These are phyloP conservation scores for Graptemys geographica DNA, from an alignment of 2,797 vertebrate species.

Conservation along the genomic window DNA sequence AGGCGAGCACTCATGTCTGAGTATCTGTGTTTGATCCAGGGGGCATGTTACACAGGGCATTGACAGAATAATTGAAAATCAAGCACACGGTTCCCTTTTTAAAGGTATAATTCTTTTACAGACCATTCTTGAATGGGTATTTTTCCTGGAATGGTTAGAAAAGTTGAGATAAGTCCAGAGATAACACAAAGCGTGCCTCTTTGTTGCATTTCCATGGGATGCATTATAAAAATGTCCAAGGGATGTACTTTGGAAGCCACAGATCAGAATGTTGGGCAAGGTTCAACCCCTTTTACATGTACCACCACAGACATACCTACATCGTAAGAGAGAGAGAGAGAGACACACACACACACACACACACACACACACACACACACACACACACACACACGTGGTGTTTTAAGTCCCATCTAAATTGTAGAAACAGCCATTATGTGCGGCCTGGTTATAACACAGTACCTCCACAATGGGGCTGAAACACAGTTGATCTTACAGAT, in stretches of 20 bases:
- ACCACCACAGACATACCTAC: fast-evolving
- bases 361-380: too few relatives aligned
- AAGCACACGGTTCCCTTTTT: conserved; percentile 2
- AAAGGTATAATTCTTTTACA: conserved; percentile 6
- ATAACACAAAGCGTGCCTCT: not conserved
- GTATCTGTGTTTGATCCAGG: conserved; percentile 49
- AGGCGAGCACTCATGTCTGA: not conserved
- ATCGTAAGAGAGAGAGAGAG: too few relatives aligned
- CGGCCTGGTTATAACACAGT: fast-evolving
- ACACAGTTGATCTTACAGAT: not conserved
- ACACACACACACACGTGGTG: not conserved
- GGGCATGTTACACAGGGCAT: not conserved
- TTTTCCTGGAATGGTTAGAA: conserved; percentile 11
- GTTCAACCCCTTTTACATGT: not conserved
- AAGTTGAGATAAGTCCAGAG: not conserved
- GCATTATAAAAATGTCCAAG: not conserved
- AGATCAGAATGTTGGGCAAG: conserved; percentile 5
- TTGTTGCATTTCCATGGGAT: fast-evolving
- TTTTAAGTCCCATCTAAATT: not conserved
- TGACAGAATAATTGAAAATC: conserved; percentile 30
- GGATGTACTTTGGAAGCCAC: fast-evolving
- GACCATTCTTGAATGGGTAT: conserved; percentile 41
- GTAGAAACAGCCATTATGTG: not conserved
- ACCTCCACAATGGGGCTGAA: not conserved
- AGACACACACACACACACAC: too few relatives aligned